A percentile compares a stretch with the other conserved stretches of the same genome.
phyloP scores from a whole-genome alignment of 2,888 invertebrate species.

The Ashinkailepas kermadecensis region DNA sequence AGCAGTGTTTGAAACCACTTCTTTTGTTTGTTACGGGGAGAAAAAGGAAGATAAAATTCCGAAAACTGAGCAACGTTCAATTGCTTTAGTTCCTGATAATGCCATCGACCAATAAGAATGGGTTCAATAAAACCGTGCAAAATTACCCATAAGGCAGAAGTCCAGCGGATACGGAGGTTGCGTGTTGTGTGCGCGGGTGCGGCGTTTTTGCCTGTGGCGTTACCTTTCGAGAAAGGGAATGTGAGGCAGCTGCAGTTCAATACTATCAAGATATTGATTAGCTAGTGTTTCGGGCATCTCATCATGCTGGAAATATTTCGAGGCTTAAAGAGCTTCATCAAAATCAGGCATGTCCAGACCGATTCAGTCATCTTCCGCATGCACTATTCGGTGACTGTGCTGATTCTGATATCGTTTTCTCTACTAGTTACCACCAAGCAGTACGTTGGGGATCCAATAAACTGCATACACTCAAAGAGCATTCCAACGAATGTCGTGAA shows the following conservation, averaged over 20 bases:
- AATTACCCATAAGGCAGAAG: no score
- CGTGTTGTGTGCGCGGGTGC: no score
- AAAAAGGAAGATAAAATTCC: no score
- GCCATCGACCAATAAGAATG: background rate
- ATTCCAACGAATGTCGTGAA: constrained; percentile 77
- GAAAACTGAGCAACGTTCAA: no score
- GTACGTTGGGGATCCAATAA: constrained; percentile 90
- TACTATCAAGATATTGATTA: no score
- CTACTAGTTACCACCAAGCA: constrained; percentile 84
- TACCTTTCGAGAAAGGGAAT: no score
- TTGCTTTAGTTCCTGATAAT: background rate
- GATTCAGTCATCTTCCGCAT: constrained; percentile 82
- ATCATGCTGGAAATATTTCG: constrained; percentile 95
- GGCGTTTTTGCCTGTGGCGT: no score
- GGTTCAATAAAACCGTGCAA: no score
- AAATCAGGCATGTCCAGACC: constrained; percentile 82
- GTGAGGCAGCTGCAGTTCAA: no score
- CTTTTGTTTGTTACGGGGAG: no score
- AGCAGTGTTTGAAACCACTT: no score
- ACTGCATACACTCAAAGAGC: constrained; percentile 88
- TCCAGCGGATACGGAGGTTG: no score
- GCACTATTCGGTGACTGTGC: constrained; percentile 85
- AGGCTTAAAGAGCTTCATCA: constrained; percentile 86
- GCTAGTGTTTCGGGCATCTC: background rate
- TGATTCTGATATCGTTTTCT: constrained; percentile 79